Percentiles rank a stretch among this genome's conserved stretches.
These are phyloP conservation scores for Sebastes baramenuke DNA, from an alignment of 2,797 vertebrate species.

Conservation along the genomic window DNA sequence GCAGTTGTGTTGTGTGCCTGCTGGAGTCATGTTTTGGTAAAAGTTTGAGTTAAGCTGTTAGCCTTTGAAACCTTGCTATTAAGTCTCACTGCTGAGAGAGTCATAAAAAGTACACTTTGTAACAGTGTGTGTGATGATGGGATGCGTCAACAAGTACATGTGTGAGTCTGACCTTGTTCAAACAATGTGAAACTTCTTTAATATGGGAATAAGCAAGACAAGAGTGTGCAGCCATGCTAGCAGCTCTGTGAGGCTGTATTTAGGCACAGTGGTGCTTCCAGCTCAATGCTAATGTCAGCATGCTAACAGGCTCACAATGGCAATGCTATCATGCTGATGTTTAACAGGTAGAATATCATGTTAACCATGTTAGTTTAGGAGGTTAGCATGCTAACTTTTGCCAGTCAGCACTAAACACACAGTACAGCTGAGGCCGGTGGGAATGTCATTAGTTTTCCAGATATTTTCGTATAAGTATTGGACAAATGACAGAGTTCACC, in stretches of 20 bases:
- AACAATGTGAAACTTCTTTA: neutral
- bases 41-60: conserved; percentile 35
- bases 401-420: neutral
- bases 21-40: conserved; percentile 30
- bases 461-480: neutral
- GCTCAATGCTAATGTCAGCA: neutral
- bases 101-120: neutral
- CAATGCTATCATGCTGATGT: neutral
- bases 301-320: neutral
- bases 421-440: neutral
- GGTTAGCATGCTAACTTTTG: neutral
- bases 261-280: neutral
- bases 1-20: conserved; percentile 3
- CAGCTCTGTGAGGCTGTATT: neutral
- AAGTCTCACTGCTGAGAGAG: neutral
- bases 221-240: neutral
- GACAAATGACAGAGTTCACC: neutral
- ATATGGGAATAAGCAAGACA: neutral
- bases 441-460: neutral
- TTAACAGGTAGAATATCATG: neutral
- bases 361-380: neutral
- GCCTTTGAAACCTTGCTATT: neutral
- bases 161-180: neutral
- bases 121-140: neutral
- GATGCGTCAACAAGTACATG: neutral